Base-by-base conservation (phyloP, 2,888 invertebrate species). In the Dynastes grantii region DNA sequence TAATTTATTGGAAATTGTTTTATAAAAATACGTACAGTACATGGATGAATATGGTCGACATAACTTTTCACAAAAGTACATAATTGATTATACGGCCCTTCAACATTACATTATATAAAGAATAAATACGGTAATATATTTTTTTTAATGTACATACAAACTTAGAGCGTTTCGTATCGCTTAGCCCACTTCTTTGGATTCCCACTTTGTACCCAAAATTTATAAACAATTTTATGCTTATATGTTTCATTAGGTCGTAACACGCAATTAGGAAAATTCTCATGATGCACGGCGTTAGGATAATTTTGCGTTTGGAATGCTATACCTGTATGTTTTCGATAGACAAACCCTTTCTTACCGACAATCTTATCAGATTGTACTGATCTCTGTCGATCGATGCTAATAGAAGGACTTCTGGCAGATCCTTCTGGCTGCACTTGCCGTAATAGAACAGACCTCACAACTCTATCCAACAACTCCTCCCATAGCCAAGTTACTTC, bases 261-360 rank as follows among this genome's bases (percentile, higher is more conserved):
- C 73, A 95, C 90, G 6, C 92, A 91, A 80, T 91, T 92, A 0
- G 96, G 96, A 83, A 96, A 96, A 84, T 94, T 93, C 82, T 88
- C 94, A 86, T 94, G 92, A 88, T 97, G 95, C 1, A 95, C 90
- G 1, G 97, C 95, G 88, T 97, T 95, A 0, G 98, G 97, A 89
- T 94, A 97, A 86, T 96, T 95, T 89, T 98, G 97, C 0, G 97
- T 95, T 90, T 97, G 96, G 63, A 97, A 88, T 84, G 96, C 96
- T 85, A 98, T 93, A 2, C 94, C 95, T 0, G 94, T 93, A 83
- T 96, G 95, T 82, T 93, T 93, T 76, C 90, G 91, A 86, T 97
- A 97, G 13, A 86, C 84, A 0, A 92, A 90, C 0, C 94, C 93
- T 4, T 90, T 89, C 87, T 97, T 97, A 0, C 97, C 97, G 6